Percentiles rank a stretch among this genome's conserved stretches.
Conservation (phyloP, 2,797 vertebrate species). For the Malurus splendens region DNA sequence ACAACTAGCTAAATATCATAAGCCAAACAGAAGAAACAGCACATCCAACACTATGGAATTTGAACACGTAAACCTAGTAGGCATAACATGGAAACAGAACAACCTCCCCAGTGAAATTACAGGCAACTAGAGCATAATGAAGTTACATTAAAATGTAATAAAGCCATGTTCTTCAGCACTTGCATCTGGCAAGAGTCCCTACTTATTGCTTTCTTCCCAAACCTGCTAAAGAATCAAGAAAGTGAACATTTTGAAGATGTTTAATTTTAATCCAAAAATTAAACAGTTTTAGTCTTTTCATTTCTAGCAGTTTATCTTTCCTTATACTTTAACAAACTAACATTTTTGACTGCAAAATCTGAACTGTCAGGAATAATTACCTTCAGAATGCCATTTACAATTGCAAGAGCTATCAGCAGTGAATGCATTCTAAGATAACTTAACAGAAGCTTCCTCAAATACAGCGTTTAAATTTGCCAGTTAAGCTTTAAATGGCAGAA, state of each 20-base stretch:
- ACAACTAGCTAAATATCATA: fast-evolving
- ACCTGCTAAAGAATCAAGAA: background rate
- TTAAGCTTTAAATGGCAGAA: background rate
- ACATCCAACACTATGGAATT: background rate
- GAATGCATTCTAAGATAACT: background rate
- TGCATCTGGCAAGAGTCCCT: background rate
- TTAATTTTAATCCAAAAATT: background rate
- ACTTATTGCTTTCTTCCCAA: background rate
- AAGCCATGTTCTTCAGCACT: background rate
- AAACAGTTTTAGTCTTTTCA: background rate
- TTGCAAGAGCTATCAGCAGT: background rate
- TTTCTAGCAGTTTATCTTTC: background rate
- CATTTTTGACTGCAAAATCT: background rate
- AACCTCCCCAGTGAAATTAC: background rate
- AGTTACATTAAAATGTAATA: constrained; percentile 7
- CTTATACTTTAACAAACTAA: background rate
- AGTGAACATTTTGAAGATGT: background rate
- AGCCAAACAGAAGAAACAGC: background rate
- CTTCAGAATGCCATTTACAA: background rate
- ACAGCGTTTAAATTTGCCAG: background rate
- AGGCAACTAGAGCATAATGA: constrained; percentile 10
- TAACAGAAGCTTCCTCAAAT: background rate
- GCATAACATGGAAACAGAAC: background rate
- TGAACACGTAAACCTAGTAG: background rate
- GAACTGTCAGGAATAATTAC: background rate